Conservation (phyloP, 2,797 vertebrate genomes). For the Babyrousa celebensis region DNA sequence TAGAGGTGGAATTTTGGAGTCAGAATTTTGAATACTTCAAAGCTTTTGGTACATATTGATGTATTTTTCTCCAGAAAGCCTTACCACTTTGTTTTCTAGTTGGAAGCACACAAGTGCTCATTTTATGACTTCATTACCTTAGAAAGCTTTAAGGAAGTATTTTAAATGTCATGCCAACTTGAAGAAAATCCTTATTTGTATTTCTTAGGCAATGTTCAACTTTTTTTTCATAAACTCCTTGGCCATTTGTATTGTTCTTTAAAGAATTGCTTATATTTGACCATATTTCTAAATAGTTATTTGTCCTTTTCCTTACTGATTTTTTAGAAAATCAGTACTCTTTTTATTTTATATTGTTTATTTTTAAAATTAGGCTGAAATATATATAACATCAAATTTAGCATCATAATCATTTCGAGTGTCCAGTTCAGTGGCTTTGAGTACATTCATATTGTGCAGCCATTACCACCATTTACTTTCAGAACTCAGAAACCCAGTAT, state of each 20-base stretch:
- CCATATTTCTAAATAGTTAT: neutral
- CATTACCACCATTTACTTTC: neutral
- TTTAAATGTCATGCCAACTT: neutral
- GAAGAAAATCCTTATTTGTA: neutral
- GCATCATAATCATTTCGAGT: neutral
- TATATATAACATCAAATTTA: neutral
- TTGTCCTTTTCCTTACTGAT: neutral
- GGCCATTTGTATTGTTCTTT: neutral
- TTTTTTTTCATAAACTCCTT: neutral
- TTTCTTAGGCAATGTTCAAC: neutral
- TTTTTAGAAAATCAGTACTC: constrained; percentile 15
- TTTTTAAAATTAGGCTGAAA: neutral
- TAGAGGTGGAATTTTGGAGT: neutral
- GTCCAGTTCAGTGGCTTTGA: neutral
- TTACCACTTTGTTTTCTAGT: neutral
- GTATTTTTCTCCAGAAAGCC: neutral
- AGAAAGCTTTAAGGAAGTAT: neutral
- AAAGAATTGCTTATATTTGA: constrained; percentile 14
- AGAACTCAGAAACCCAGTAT: neutral
- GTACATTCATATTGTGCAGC: neutral
- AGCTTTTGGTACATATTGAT: neutral
- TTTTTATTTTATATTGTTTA: neutral
- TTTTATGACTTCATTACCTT: neutral
- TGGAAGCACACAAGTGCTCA: neutral
- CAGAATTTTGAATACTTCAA: neutral